A percentile compares a stretch with the other conserved stretches of the same genome.
phyloP scores from a whole-genome alignment of 2,113 vertebrate species.

The Lophura nycthemera region DNA sequence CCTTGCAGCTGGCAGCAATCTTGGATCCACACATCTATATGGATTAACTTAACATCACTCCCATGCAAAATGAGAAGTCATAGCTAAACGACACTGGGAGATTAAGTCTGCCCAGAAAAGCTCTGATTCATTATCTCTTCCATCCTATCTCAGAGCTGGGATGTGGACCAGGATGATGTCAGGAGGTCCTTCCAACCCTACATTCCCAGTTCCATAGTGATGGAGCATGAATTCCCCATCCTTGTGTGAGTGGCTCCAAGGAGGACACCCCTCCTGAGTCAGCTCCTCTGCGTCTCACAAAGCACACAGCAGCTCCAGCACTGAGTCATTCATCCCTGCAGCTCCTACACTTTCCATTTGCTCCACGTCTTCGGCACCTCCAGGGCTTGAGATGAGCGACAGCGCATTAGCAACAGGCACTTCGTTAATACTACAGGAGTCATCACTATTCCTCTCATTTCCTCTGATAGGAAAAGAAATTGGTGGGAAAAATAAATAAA shows the following conservation, averaged over 20 bases:
- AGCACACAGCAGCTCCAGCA: background rate
- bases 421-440: conserved; percentile 16
- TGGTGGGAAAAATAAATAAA: background rate
- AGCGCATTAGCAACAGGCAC: conserved; percentile 34
- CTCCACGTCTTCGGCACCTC: conserved; percentile 29
- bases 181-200: background rate
- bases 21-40: rapidly evolving
- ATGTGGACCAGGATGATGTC: background rate
- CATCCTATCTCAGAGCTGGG: background rate
- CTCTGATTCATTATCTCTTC: background rate
- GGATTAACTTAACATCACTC: background rate
- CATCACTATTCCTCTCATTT: background rate
- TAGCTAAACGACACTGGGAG: background rate
- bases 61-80: background rate
- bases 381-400: conserved; percentile 32
- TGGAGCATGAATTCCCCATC: background rate
- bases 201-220: background rate
- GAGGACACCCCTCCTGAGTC: background rate
- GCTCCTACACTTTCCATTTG: conserved; percentile 34
- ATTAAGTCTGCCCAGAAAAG: background rate
- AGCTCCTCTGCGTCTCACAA: background rate
- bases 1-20: background rate
- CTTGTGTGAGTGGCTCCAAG: rapidly evolving
- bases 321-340: conserved; percentile 54
- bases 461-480: background rate